Evolutionary conservation across 2,113 vertebrate species (phyloP).

Genomic region (Pelusios castaneus): DNA sequence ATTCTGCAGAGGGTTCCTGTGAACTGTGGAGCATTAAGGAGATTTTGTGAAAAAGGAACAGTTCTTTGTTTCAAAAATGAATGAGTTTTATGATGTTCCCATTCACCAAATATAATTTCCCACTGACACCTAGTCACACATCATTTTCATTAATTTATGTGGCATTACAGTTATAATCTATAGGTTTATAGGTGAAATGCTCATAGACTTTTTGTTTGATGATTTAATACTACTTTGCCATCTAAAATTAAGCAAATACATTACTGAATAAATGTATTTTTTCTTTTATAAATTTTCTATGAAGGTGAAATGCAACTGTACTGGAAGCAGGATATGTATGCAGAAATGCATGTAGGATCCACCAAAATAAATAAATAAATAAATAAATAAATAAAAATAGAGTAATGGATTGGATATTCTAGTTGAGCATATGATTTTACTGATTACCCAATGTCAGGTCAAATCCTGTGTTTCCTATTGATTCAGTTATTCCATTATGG

Average conservation of each 20-base stretch:
- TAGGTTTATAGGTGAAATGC: conserved; percentile 23
- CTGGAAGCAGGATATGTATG: not conserved
- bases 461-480: not conserved
- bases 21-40: not conserved
- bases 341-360: not conserved
- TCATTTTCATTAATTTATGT: not conserved
- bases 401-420: too few relatives aligned
- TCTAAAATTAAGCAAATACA: conserved; percentile 32
- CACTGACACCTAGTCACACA: not conserved
- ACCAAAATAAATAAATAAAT: not conserved
- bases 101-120: not conserved
- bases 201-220: conserved; percentile 7
- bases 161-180: not conserved
- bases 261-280: not conserved
- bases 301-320: not conserved
- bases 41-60: not conserved
- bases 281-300: not conserved
- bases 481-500: fast-evolving
- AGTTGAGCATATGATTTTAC: not conserved
- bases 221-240: not conserved
- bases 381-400: fast-evolving
- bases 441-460: fast-evolving
- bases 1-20: not conserved
- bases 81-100: not conserved
- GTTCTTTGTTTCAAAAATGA: not conserved